Evolutionary conservation across 2,888 invertebrate genomes (phyloP), one percentile per base, ranked within the genome.

Genomic region (Eilema depressum): DNA sequence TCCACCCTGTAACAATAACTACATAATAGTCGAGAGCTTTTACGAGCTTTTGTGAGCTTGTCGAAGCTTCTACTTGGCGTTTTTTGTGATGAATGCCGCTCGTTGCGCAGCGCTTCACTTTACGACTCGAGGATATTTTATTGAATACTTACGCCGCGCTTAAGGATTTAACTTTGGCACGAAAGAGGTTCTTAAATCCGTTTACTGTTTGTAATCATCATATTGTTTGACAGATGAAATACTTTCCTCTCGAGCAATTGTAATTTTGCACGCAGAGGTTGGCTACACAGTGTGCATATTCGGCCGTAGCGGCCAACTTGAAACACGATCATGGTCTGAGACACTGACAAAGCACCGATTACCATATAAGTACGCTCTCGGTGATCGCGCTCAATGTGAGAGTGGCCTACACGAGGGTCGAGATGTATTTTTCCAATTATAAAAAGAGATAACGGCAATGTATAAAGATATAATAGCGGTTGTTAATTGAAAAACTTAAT

Each of bases 1-100:
- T 94, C 93, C 94, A 95, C 94, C 90, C 93, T 88, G 94, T 95
- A 95, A 95, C 94, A 95, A 94, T 94, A 95, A 95, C 94, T 94
- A 94, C 95, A 93, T 94, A 95, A 95, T 95, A 95, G 94, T 94
- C 87, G 91, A 95, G 94, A 90, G 94, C 92, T 93, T 95, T 95
- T 95, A 95, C 93, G 95, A 95, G 94, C 95, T 95, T 95, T 95
- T 95, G 94, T 94, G 87, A 92, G 92, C 92, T 91, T 90, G 93
- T 93, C 92, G 92, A 92, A 92, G 94, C 93, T 93, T 88, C 94
- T 91, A 94, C 93, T 92, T 88, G 88, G 84, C 86, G 87, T 92
- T 95, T 93, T 94, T 95, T 94, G 91, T 91, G 90, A 92, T 91
- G 91, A 88, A 91, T 83, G 88, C 91, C 85, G 87, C 88, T 88